Percentiles rank a stretch among this genome's conserved stretches.
These are phyloP conservation scores for Pristionchus mayeri DNA, from an alignment of 2,888 invertebrate genomes.

Conservation along the genomic window DNA sequence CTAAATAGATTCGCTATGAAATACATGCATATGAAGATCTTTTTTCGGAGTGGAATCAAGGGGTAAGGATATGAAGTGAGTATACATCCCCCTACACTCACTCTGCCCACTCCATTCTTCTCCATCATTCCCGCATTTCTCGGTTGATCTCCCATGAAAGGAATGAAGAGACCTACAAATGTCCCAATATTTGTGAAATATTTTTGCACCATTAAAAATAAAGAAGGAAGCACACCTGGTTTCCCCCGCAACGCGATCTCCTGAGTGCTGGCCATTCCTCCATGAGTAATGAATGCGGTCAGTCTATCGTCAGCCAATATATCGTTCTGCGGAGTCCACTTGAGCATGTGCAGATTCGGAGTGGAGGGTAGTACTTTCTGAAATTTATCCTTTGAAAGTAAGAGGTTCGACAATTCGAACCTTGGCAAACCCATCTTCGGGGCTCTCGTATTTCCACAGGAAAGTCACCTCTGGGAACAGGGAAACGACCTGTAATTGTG, in stretches of 20 bases:
- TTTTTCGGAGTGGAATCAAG: too few species aligned
- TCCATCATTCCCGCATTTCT: constrained; percentile 32
- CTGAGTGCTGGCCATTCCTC: constrained; percentile 28
- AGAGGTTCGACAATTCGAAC: neutral
- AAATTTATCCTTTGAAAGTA: neutral
- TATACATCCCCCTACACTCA: neutral
- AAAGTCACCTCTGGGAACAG: neutral
- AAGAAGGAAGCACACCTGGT: too few species aligned
- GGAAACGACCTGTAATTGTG: neutral
- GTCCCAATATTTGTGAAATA: neutral
- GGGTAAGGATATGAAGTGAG: too few species aligned
- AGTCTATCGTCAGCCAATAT: neutral
- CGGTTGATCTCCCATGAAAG: constrained; percentile 18
- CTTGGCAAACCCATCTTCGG: neutral
- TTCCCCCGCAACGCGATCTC: neutral
- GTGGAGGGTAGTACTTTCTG: neutral
- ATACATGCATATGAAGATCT: too few species aligned
- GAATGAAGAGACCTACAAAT: constrained; percentile 36
- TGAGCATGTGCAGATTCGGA: neutral
- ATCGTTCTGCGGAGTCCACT: constrained; percentile 26
- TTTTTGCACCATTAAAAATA: too few species aligned
- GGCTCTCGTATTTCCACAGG: constrained; percentile 26
- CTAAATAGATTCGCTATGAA: too few species aligned
- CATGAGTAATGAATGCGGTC: neutral
- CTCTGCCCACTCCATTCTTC: constrained; percentile 9